Conservation (phyloP, 2,888 invertebrate species). For the Ametastegia equiseti region DNA sequence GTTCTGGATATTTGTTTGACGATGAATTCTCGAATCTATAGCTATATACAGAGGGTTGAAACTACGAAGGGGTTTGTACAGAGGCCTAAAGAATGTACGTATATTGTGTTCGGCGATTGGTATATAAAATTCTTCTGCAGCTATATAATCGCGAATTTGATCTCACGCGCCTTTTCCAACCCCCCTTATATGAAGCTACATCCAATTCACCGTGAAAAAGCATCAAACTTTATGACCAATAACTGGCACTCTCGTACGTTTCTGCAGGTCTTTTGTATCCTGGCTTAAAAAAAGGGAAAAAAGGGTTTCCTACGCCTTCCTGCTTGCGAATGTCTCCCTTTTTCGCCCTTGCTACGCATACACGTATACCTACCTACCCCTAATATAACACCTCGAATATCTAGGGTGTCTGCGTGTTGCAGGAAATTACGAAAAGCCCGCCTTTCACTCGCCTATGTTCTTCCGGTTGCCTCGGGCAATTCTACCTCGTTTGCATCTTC, state of each 20-base stretch:
- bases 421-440: constrained; percentile 40
- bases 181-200: background rate
- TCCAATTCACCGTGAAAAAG: constrained; percentile 29
- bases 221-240: constrained; percentile 47
- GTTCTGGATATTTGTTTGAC: background rate
- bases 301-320: background rate
- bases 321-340: background rate
- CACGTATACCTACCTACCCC: background rate
- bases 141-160: constrained; percentile 27
- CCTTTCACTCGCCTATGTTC: background rate
- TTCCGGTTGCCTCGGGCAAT: constrained; percentile 35
- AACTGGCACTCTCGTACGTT: constrained; percentile 32
- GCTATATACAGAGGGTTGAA: background rate
- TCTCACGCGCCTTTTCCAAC: background rate
- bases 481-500: constrained; percentile 17
- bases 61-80: background rate
- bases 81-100: constrained; percentile 1
- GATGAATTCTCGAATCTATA: background rate
- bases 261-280: constrained; percentile 32
- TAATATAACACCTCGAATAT: background rate
- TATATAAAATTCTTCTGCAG: constrained; percentile 20
- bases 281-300: too few species aligned
- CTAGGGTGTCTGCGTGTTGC: constrained; percentile 25
- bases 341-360: background rate
- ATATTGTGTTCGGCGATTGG: background rate